phyloP scores from a whole-genome alignment of 2,888 invertebrate genomes.

The Galeopsomyia nigrocyanea region DNA sequence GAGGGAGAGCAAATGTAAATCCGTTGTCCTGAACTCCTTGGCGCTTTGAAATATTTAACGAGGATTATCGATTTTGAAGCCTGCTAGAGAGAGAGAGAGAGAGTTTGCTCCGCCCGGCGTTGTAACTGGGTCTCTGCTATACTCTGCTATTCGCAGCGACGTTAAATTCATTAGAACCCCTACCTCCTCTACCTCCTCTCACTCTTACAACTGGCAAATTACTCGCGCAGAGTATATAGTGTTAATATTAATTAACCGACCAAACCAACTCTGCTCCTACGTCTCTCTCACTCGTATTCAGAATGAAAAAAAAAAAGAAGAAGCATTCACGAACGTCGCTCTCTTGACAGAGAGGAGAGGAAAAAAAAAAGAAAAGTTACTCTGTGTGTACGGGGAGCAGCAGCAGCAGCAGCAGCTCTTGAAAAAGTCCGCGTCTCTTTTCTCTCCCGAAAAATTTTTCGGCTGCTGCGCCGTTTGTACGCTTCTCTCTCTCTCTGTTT shows the following conservation, averaged over 20 bases:
- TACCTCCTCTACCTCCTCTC: too few species aligned
- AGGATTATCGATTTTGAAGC: constrained; percentile 21
- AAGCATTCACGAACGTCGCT: neutral
- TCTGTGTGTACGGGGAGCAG: neutral
- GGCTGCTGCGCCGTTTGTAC: constrained; percentile 27
- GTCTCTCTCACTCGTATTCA: neutral
- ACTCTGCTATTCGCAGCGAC: neutral
- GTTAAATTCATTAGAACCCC: constrained; percentile 21
- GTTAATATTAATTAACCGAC: too few species aligned
- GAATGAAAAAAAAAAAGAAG: too few species aligned
- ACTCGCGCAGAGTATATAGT: too few species aligned
- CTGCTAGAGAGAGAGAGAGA: neutral
- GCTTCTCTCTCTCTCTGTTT: constrained; percentile 6
- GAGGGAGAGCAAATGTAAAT: constrained; percentile 4
- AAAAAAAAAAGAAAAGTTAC: constrained; percentile 11
- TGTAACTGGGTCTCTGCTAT: neutral
- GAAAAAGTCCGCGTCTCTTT: constrained; percentile 27
- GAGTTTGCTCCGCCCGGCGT: neutral
- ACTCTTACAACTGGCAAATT: too few species aligned
- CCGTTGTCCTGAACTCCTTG: neutral
- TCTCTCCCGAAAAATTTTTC: constrained; percentile 31
- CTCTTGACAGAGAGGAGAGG: constrained; percentile 20
- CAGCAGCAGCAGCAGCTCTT: constrained; percentile 28
- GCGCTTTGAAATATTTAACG: constrained; percentile 12
- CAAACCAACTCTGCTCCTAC: neutral